A percentile compares a stretch with the other conserved stretches of the same genome.
Conservation (phyloP, 2,888 invertebrate species). For the Himalopsyche kuldschensis region DNA sequence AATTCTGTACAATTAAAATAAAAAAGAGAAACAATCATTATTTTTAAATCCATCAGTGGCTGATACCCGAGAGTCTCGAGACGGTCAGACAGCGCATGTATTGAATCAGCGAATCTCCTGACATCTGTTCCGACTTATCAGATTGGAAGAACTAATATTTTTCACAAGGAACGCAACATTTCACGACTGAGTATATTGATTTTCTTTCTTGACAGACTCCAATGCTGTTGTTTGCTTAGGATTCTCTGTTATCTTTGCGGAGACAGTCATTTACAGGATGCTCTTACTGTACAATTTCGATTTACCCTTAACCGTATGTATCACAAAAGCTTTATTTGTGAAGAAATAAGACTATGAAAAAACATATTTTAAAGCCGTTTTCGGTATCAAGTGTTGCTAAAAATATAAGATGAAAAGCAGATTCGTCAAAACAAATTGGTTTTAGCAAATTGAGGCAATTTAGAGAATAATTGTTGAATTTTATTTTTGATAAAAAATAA, state of each 20-base stretch:
- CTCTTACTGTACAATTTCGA: background rate
- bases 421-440: too few relatives aligned
- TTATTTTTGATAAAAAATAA: too few relatives aligned
- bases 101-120: slow-evolving; percentile 2
- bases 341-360: too few relatives aligned
- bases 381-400: too few relatives aligned
- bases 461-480: too few relatives aligned
- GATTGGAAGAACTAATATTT: slow-evolving; percentile 23
- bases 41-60: background rate
- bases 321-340: too few relatives aligned
- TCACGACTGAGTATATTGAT: slow-evolving; percentile 24
- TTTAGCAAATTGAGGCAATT: too few relatives aligned
- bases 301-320: too few relatives aligned
- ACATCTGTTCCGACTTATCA: slow-evolving; percentile 12
- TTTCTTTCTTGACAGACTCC: slow-evolving; percentile 27
- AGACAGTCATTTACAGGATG: slow-evolving; percentile 1
- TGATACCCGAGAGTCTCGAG: background rate
- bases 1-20: background rate
- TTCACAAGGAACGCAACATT: slow-evolving; percentile 17
- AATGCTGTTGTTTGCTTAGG: slow-evolving; percentile 33
- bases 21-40: background rate
- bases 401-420: too few relatives aligned
- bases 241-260: slow-evolving; percentile 35
- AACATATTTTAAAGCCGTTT: too few relatives aligned
- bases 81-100: background rate